Evolutionary conservation across 2,888 invertebrate species (phyloP).

Genomic region (Itoplectis maculator): DNA sequence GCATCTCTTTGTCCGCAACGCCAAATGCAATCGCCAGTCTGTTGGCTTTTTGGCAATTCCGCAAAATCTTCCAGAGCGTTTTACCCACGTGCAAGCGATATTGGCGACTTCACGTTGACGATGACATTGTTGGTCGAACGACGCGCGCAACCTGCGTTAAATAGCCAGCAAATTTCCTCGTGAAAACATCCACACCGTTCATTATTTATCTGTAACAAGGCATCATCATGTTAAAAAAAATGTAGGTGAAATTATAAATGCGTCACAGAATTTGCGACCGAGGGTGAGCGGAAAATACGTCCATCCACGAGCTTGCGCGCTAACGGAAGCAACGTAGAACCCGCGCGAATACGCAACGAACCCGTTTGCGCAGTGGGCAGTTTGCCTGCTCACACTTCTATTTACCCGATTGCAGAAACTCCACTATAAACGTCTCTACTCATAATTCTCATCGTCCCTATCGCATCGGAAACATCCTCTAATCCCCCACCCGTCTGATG

Average conservation of each 20-base stretch:
- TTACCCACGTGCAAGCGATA: neutral
- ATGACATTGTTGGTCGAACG: conserved; percentile 10
- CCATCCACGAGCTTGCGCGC: neutral
- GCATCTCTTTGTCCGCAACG: conserved; percentile 69
- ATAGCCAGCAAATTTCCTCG: neutral
- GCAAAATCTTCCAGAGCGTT: conserved; percentile 73
- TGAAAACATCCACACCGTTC: neutral
- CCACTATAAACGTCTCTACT: conserved; percentile 3
- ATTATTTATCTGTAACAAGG: no score
- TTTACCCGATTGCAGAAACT: conserved; percentile 42
- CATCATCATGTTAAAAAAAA: no score
- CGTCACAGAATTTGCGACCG: conserved; percentile 35
- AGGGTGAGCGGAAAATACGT: conserved; percentile 39
- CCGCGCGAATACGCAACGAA: conserved; percentile 23
- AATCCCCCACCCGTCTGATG: neutral
- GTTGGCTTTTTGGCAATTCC: conserved; percentile 71
- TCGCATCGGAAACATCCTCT: neutral
- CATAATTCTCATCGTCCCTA: conserved; percentile 9
- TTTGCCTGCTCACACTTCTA: conserved; percentile 65
- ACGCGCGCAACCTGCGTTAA: neutral
- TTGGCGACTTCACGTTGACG: neutral
- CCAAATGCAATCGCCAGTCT: neutral
- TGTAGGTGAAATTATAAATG: no score
- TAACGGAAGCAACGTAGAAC: conserved; percentile 20
- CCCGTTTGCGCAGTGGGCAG: conserved; percentile 75